Evolutionary conservation across 2,113 vertebrate genomes (phyloP), one percentile per base, ranked within the genome.

Genomic region (Pelecanus crispus): DNA sequence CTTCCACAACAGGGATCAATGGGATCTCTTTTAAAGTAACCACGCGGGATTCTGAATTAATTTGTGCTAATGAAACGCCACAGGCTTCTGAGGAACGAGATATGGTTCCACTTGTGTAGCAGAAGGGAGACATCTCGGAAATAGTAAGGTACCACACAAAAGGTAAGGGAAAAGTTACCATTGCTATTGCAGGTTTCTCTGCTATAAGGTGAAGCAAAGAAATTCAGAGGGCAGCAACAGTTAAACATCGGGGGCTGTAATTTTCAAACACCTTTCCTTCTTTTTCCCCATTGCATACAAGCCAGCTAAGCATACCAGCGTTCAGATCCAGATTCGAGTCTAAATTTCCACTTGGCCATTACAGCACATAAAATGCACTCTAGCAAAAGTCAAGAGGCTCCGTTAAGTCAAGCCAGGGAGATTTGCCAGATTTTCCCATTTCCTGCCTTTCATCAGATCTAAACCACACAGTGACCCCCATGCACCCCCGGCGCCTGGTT

Each of bases 401-500:
- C 94, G 73, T 94, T 96, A 97, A 97, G 95, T 95, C 92, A 98
- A 97, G 97, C 86, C 86, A 95, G 92, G 95, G 70, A 97, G 88
- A 70, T 86, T 68, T 95, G 97, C 97, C 96, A 97, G 96, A 97
- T 97, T 96, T 96, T 95, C 89, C 97, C 93, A 97, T 92, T 97
- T 98, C 96, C 97, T 98, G 97, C 95, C 96, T 98, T 98, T 98
- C 96, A 95, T 98, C 97, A 94, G 92, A 97, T 88, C 75, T 96
- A 96, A 97, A 97, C 97, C 89, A 93, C 47, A 95, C 85, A 93
- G 49, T 67, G 58, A 95, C 81, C 96, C 87, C 86, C 97, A 92
- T 49, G 77, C 88, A 91, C 86, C 86, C 72, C 77, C 44, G 19
- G 86, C n/a, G 62, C 98, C 98, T 98, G 98, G 96, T 98, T 97